Conservation (phyloP, 1,140 invertebrate species). For the Propsilocerus akamusi region DNA sequence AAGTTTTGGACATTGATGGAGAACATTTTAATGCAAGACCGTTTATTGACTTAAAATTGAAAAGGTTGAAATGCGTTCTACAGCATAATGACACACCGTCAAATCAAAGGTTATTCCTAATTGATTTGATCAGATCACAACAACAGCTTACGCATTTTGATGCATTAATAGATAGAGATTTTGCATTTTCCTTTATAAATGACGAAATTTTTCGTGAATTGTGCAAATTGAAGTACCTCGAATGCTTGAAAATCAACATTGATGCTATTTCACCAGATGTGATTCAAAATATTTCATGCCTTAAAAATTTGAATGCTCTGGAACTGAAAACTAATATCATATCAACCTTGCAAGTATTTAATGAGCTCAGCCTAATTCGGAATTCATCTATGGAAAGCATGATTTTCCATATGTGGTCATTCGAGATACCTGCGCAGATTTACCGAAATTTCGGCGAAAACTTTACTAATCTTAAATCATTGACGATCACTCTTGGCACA, state of each 20-base stretch:
- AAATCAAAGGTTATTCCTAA: background rate
- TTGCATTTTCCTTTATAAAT: background rate
- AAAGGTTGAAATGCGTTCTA: background rate
- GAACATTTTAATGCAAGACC: background rate
- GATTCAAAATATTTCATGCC: background rate
- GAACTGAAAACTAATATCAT: background rate
- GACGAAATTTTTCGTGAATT: background rate
- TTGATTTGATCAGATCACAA: background rate
- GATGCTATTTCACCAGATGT: background rate
- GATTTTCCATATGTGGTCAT: background rate
- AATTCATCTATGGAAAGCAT: background rate
- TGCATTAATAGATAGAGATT: background rate
- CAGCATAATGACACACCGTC: background rate
- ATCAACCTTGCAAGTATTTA: background rate
- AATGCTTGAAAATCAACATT: background rate
- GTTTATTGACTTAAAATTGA: background rate
- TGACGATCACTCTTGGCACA: background rate
- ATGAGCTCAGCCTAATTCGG: background rate
- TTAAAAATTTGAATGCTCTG: background rate
- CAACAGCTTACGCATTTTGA: background rate
- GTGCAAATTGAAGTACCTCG: background rate
- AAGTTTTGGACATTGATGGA: background rate
- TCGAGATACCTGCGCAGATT: background rate
- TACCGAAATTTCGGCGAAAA: background rate
- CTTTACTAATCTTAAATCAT: background rate